Evolutionary conservation across 2,113 vertebrate genomes (phyloP), one percentile per base, ranked within the genome.

Genomic region (Paralichthys olivaceus): DNA sequence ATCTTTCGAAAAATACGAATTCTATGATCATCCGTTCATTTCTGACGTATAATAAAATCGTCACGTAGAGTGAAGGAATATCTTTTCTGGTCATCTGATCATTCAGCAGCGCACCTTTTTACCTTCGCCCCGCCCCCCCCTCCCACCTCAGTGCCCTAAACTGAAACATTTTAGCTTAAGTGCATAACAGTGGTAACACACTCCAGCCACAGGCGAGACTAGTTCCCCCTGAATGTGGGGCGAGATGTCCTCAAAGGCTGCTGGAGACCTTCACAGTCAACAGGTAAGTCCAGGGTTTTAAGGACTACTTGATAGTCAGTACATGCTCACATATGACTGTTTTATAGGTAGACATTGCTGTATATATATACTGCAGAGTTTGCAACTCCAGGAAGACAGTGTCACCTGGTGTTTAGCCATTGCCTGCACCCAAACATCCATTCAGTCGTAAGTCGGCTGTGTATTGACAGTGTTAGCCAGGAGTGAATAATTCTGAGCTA

Each of bases 211-310:
- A 75, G 69, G 54, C 55, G 17, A 64, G 72, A 53, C 49, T 75
- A 77, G 59, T 61, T 68, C 29, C 55, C 58, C 72, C 51, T 79
- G 47, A 77, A 14, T 81, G 72, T 75, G 66, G 69, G 78, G 59
- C 66, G 59, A 53, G 63, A 56, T 56, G 75, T 70, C 71, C 7
- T 51, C 79, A 54, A 4, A 71, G 63, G 61, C 72, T 68, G 45
- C 63, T 47, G 76, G 63, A 87, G 54, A 75, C 61, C 88, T 54
- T 74, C 84, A 19, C 22, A 83, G 57, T 56, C 8, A 8, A 61
- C 80, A 92, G 91, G 91, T 92, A 91, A 92, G 91, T 92, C 15
- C 43, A 69, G 55, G 70, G 54, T 17, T 80, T 69, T 40, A 32
- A 70, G 60, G 58, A 77, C 7, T 26, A 23, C 11, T 29, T 45